Evolutionary conservation across 2,113 vertebrate species (phyloP), one percentile per base, ranked within the genome.

Genomic region (Ardeotis arabs): DNA sequence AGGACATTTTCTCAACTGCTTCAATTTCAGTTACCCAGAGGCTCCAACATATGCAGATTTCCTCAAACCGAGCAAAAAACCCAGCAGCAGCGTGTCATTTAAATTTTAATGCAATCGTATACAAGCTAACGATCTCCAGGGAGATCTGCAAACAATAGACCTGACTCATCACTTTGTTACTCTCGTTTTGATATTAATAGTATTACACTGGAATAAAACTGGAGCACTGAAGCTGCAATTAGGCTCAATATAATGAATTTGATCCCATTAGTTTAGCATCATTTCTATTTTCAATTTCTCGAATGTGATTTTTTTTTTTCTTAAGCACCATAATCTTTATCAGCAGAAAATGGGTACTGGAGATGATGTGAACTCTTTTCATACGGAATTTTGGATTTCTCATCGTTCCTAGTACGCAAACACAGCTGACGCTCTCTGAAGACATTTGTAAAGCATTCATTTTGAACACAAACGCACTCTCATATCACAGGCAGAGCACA

Each of bases 81-180:
- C 27, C 18, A 22, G 49, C 47, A 92, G 74, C 56, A 83, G 86
- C 2, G 1, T 44, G 24, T 35, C 13, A 60, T 74, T 89, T 89
- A 83, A 91, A 92, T 92, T 82, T 92, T 72, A 90, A 95, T 78
- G 72, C 44, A 52, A 41, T 50, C 67, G 83, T 68, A 74, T 58
- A 86, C 56, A 82, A 53, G 69, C 33, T 89, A 64, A 95, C 77
- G 60, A 67, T 63, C 84, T 93, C 62, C 37, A 58, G 62, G 50
- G 37, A 90, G 52, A 91, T 67, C 58, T 3, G 2, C 69, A 52
- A 95, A 89, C 77, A 77, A 78, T 8, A 74, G 50, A n/a, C 33
- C 67, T 66, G 75, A 95, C 68, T 81, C 77, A 90, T 67, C 79
- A 37, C 53, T 84, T 91, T 10, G 20, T 53, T 82, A 60, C 84